Evolutionary conservation across 2,113 vertebrate genomes (phyloP).

Genomic region (Eira barbara): DNA sequence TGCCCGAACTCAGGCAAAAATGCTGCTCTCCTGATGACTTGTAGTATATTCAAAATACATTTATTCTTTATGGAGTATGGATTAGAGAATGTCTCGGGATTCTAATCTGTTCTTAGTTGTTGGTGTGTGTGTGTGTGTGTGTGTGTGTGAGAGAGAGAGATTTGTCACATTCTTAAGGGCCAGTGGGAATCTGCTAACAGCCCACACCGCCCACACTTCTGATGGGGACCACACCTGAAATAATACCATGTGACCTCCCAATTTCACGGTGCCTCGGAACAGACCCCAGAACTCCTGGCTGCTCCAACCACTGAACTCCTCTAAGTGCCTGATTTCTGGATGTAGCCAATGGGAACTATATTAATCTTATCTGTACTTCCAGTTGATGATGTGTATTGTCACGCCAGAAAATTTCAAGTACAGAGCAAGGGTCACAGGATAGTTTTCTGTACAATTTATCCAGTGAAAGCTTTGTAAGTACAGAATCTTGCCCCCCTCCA

Average conservation of each 20-base stretch:
- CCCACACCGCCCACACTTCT: neutral
- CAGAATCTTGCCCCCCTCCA: neutral
- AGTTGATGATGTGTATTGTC: neutral
- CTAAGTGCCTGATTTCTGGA: neutral
- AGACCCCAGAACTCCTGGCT: neutral
- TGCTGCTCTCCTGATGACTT: neutral
- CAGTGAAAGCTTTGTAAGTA: neutral
- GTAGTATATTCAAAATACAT: neutral
- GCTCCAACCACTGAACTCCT: neutral
- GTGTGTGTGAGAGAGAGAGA: neutral
- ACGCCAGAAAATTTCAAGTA: neutral
- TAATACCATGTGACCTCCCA: neutral
- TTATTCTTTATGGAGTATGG: neutral
- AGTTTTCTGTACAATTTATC: neutral
- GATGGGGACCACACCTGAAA: neutral
- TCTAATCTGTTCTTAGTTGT: neutral
- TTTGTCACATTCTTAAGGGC: neutral
- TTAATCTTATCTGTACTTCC: neutral
- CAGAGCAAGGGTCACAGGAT: neutral
- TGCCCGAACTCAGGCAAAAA: neutral
- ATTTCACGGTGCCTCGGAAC: neutral
- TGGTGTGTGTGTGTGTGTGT: too few species aligned
- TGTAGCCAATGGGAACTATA: neutral
- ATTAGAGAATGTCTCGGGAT: neutral
- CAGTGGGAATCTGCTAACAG: neutral